Evolutionary conservation across 1,140 invertebrate species (phyloP).

Genomic region (Thaumatotibia leucotreta): DNA sequence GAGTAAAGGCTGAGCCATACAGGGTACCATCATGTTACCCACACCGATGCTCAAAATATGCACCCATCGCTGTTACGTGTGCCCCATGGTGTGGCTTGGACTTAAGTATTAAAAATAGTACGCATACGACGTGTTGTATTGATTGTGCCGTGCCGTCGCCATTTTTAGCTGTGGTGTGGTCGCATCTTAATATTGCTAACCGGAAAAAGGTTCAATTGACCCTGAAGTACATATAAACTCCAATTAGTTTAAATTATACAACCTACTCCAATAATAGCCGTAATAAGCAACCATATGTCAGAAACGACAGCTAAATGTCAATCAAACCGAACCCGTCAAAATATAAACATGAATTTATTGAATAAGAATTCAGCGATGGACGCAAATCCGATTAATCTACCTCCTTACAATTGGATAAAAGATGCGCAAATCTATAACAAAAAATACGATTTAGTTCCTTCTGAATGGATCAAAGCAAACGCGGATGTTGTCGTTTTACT

Average conservation of each 20-base stretch:
- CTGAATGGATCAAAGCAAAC: slow-evolving; percentile 43
- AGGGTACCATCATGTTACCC: too few species aligned
- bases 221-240: background rate
- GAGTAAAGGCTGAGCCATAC: too few species aligned
- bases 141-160: too few species aligned
- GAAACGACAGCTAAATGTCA: background rate
- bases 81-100: too few species aligned
- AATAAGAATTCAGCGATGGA: background rate
- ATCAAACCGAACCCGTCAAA: background rate
- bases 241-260: background rate
- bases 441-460: slow-evolving; percentile 33
- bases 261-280: background rate
- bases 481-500: slow-evolving; percentile 47
- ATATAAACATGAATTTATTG: background rate
- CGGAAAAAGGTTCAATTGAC: background rate
- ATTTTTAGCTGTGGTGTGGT: too few species aligned
- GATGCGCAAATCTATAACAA: slow-evolving; percentile 50
- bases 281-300: background rate
- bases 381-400: background rate
- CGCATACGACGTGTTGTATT: too few species aligned
- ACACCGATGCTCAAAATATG: too few species aligned
- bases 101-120: too few species aligned
- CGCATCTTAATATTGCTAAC: too few species aligned
- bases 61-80: too few species aligned
- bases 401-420: slow-evolving; percentile 47